Base-by-base conservation (phyloP, 1,140 invertebrate species). In the Parapsyche elsis region DNA sequence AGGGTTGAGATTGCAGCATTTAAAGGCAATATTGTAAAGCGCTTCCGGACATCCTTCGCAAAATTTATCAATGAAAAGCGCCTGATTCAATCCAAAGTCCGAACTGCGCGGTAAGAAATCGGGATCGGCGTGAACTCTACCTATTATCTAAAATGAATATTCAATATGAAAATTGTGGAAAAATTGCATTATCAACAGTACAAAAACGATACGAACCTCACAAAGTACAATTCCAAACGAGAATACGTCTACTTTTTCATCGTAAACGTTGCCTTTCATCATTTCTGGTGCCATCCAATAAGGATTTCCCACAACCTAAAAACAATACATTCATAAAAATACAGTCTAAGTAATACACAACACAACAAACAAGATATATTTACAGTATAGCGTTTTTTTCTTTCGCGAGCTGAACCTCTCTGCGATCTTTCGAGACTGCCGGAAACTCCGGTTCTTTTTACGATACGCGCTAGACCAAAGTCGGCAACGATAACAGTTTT, bases 261-360 rank as follows among this genome's bases (percentile, higher is more conserved):
- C 96, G 86, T 99, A 99, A 84, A 96, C 95, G 82, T 97, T 94
- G 24, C 96, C 97, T 86, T 95, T 96, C 93, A 99, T 96, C 94
- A 98, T 98, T 88, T 99, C 98, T 5, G 98, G 98, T 0, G 97
- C 97, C 97, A 99, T 99, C 97, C 96, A 99, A 86, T 98, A 98
- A 5, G 97, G 97, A 90, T 97, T 98, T 0, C 97, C 97, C 0
- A 98, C 96, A 21, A 97, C 94, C 61, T 89, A 64, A 23, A 14
- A 53, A 45, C 16, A 64, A 78, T 14, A 44, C 7, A 24, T 45
- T 70, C 23, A 14, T 49, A 46, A 19, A 24, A 38, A 71, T 16
- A 73, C 9, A 30, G 5, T 71, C 9, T 4, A 38, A 23, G 5
- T 38, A 16, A 16, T 71, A 38, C 9, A 21, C 1, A 1, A 71